phyloP scores from a whole-genome alignment of 2,888 invertebrate species.

The Metacarcinus magister region DNA sequence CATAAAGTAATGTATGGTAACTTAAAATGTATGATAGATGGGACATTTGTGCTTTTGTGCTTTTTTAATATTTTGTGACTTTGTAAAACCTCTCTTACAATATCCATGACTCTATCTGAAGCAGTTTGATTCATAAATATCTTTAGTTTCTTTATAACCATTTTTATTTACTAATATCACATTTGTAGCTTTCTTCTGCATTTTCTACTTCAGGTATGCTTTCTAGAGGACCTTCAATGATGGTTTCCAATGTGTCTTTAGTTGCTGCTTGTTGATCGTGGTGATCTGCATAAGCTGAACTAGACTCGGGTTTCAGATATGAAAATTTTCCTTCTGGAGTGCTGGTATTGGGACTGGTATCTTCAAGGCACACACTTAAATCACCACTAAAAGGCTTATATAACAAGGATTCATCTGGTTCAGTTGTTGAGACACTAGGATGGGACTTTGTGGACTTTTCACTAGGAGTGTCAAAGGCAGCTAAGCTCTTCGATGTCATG shows the following conservation, averaged over 20 bases:
- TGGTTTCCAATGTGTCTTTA: slow-evolving; percentile 42
- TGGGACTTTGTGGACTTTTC: not conserved
- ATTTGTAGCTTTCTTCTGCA: slow-evolving; percentile 1
- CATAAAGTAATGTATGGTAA: not conserved
- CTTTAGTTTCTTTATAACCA: not conserved
- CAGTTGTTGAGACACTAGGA: not conserved
- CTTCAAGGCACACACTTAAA: slow-evolving; percentile 47
- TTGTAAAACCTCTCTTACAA: not conserved
- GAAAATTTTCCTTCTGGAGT: slow-evolving; percentile 49
- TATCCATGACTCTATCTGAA: not conserved
- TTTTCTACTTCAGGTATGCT: slow-evolving; percentile 60
- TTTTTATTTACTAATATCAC: slow-evolving; percentile 40
- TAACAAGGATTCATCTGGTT: not conserved
- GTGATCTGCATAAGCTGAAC: not conserved
- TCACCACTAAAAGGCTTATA: slow-evolving; percentile 69
- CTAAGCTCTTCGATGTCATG: slow-evolving; percentile 47
- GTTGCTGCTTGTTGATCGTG: not conserved
- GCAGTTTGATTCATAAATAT: not conserved
- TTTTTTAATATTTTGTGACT: not conserved
- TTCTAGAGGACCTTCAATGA: slow-evolving; percentile 57
- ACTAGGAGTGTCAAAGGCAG: slow-evolving; percentile 42
- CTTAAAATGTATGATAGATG: not conserved
- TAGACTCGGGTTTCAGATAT: not conserved
- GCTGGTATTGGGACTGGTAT: slow-evolving; percentile 22
- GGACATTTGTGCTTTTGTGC: not conserved